Evolutionary conservation across 2,888 invertebrate genomes (phyloP), one percentile per base, ranked within the genome.

Genomic region (Eugnorisma glareosa): DNA sequence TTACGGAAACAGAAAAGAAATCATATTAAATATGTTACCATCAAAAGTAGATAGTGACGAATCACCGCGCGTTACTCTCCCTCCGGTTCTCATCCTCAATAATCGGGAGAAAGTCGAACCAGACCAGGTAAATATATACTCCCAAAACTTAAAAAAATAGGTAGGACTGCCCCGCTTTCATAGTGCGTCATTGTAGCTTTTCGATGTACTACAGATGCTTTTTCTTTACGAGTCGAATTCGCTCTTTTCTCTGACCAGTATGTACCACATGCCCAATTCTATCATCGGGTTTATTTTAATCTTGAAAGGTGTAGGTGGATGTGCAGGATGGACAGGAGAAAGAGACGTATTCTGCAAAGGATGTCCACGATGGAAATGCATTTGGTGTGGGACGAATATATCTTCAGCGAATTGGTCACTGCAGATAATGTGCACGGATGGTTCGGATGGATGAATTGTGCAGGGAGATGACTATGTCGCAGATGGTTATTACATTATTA

Each of bases 91-190:
- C 2, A 57, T 73, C 48, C 18, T 24, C n/a, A 84, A 84, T 13
- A 86, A 87, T 71, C 89, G 92, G 40, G 86, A 89, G 70, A 93
- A 85, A 89, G 83, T 94, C 48, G 73, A 83, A 63, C 86, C 92
- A 51, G 89, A 91, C 75, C 74, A 92, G 88, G 94, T 93, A 85
- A 40, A 37, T 6, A 10, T 24, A 7, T 21, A 40, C 31, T 43
- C 7, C 15, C 3, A 35, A 35, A 21, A 35, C 7, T n/a, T 64
- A 1, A 31, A 31, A 48, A 10, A 51, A 7, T 8, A 11, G 28
- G 15, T 54, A 15, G 24, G 57, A 11, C 31, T 43, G 24, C 15
- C 37, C 13, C 5, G n/a, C 1, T 51, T 21, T 21, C 43, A 43
- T 63, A 35, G 18, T 63, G 24, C 11, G n/a, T 18, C 63, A 63